A percentile compares a stretch with the other conserved stretches of the same genome.
Evolutionary conservation across 2,797 vertebrate species (phyloP).

Genomic region (Thripadectes ignobilis): DNA sequence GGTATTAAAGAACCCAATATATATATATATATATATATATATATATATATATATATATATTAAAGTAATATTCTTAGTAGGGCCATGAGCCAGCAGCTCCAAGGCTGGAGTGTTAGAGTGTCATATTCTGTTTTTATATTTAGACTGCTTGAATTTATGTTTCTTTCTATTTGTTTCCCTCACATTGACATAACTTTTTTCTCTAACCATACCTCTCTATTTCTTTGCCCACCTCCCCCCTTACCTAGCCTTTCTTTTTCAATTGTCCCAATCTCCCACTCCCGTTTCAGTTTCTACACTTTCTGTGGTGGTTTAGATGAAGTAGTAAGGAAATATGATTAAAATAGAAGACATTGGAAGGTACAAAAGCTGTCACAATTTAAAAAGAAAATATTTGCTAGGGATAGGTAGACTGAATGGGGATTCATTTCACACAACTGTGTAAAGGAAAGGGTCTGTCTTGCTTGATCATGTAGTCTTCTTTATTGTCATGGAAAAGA

Average conservation of each 20-base stretch:
- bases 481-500: background rate
- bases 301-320: background rate
- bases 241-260: background rate
- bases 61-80: no score
- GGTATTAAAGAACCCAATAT: no score
- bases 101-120: no score
- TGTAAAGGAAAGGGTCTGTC: background rate
- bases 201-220: background rate
- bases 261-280: accelerated
- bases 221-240: accelerated
- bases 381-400: background rate
- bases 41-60: no score
- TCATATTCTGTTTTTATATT: background rate
- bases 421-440: background rate
- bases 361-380: background rate
- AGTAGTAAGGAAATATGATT: background rate
- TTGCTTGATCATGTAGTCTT: background rate
- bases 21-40: no score
- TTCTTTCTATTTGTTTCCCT: background rate
- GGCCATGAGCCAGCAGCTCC: no score
- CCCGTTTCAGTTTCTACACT: background rate
- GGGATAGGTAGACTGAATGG: background rate
- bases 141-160: background rate
- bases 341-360: background rate
- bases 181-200: background rate